phyloP scores from a whole-genome alignment of 2,888 invertebrate species.

The Hydroisotoma schaefferi region DNA sequence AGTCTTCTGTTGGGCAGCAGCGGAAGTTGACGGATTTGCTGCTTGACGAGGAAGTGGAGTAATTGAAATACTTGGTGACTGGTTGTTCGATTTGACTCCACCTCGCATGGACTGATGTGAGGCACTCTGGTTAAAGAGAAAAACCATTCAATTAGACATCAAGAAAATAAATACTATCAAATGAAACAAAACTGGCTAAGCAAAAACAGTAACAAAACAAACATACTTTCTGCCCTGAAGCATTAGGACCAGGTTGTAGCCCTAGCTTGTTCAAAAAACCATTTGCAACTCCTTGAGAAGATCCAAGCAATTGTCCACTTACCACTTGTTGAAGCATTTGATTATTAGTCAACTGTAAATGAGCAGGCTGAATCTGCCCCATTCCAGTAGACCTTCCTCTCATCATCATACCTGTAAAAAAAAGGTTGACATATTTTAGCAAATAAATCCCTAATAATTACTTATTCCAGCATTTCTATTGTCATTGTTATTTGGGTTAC shows the following conservation, averaged over 20 bases:
- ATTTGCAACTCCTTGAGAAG: neutral
- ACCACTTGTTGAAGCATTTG: conserved; percentile 44
- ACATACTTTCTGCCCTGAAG: conserved; percentile 15
- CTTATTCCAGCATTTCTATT: too few species aligned
- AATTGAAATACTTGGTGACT: conserved; percentile 85
- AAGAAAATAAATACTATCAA: neutral
- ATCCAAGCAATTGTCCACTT: conserved; percentile 26
- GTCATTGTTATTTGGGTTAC: conserved; percentile 25
- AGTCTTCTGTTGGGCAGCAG: conserved; percentile 50
- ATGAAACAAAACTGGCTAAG: neutral
- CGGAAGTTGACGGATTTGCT: conserved; percentile 51
- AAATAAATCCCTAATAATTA: neutral
- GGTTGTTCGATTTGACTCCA: neutral
- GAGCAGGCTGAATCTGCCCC: neutral
- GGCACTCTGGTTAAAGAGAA: conserved; percentile 21
- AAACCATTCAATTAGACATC: conserved; percentile 10
- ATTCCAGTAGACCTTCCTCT: conserved; percentile 6
- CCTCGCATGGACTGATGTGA: conserved; percentile 22
- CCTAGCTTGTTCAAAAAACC: conserved; percentile 12
- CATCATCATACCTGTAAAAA: conserved; percentile 27
- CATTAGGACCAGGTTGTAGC: conserved; percentile 5
- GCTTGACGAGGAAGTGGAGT: conserved; percentile 74
- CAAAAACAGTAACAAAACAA: neutral
- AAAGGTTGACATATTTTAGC: too few species aligned
- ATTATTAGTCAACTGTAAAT: conserved; percentile 30